These are phyloP conservation scores for Crossaster papposus DNA, from an alignment of 53 echinoderm and acorn worm genomes.

Conservation along the genomic window DNA sequence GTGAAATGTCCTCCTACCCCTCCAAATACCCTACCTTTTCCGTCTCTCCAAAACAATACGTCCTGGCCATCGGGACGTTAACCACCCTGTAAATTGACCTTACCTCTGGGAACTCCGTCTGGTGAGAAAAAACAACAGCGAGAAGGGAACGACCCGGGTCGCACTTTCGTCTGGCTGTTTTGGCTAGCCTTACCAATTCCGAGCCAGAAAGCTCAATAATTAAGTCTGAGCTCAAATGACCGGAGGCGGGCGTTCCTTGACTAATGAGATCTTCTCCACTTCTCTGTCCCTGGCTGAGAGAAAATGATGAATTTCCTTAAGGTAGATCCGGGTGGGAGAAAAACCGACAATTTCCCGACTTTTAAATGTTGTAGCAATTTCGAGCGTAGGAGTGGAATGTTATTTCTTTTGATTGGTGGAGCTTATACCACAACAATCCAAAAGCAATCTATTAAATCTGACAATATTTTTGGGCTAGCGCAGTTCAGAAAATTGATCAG, in stretches of 20 bases:
- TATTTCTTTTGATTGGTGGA: neutral
- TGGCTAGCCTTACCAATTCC: neutral
- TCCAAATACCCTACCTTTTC: too few species aligned
- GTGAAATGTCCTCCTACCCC: too few species aligned
- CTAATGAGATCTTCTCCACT: neutral
- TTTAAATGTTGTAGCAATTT: neutral
- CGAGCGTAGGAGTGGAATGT: neutral
- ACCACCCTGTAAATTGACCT: neutral
- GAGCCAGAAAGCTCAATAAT: neutral
- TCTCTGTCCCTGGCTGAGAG: neutral
- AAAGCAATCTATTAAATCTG: neutral
- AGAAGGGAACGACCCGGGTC: neutral
- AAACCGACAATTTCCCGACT: neutral
- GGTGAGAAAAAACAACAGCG: neutral
- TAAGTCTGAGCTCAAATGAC: neutral
- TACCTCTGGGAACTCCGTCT: neutral
- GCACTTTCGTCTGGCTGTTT: neutral
- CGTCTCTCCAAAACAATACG: too few species aligned
- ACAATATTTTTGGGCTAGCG: neutral
- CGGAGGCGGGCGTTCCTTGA: neutral
- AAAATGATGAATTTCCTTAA: neutral
- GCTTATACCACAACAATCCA: too few species aligned
- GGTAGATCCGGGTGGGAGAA: neutral
- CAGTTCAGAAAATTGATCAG: neutral
- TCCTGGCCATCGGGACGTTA: too few species aligned